Percentiles rank a stretch among this genome's conserved stretches.
Evolutionary conservation across 2,113 vertebrate genomes (phyloP).

Genomic region (Grantiella picta): DNA sequence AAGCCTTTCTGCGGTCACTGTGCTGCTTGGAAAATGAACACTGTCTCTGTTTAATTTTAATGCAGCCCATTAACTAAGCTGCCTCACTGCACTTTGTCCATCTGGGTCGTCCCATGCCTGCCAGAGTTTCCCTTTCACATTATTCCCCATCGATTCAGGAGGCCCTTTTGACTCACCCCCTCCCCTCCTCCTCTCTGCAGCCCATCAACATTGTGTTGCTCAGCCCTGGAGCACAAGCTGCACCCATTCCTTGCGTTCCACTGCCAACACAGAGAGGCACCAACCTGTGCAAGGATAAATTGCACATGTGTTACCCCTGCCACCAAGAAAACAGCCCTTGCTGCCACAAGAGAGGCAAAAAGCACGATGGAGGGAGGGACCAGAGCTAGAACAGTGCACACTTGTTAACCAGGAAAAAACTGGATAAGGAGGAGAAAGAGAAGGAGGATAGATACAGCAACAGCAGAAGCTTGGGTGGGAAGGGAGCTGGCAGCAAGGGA

Average conservation of each 20-base stretch:
- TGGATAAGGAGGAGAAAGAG: neutral
- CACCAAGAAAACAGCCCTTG: neutral
- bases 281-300: neutral
- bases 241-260: neutral
- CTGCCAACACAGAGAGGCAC: neutral
- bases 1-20: neutral
- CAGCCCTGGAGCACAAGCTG: neutral
- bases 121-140: slow-evolving; percentile 49
- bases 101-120: slow-evolving; percentile 43
- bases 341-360: slow-evolving; percentile 40
- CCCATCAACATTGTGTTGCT: neutral
- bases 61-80: slow-evolving; percentile 50
- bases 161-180: slow-evolving; percentile 41
- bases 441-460: neutral
- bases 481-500: neutral
- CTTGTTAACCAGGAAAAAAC: slow-evolving; percentile 46
- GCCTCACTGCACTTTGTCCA: slow-evolving; percentile 31
- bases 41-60: slow-evolving; percentile 32
- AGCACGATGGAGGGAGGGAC: neutral
- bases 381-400: slow-evolving; percentile 11
- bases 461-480: neutral
- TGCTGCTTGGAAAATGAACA: neutral
- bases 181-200: neutral
- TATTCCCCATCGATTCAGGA: slow-evolving; percentile 4
- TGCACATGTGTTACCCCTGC: neutral